phyloP scores from a whole-genome alignment of 2,888 invertebrate genomes.

The Ichneumoninae sp. region DNA sequence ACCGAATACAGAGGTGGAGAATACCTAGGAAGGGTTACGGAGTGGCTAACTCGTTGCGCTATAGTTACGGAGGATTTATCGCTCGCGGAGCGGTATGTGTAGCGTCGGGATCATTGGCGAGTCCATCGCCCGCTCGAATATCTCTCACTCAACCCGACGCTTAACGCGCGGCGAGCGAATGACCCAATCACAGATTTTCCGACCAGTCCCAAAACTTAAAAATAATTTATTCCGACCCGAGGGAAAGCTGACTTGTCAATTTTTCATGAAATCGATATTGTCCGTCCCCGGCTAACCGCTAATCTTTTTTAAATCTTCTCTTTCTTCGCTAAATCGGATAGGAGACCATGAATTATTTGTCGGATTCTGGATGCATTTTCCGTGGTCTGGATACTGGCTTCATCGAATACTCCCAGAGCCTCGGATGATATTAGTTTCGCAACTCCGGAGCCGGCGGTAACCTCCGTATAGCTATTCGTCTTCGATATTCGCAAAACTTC shows the following conservation, averaged over 20 bases:
- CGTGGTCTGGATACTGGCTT: constrained; percentile 33
- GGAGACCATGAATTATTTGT: constrained; percentile 43
- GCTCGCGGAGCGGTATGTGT: constrained; percentile 34
- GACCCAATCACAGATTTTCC: constrained; percentile 9
- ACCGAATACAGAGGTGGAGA: constrained; percentile 11
- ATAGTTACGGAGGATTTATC: constrained; percentile 56
- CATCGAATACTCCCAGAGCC: constrained; percentile 31
- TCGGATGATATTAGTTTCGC: constrained; percentile 61
- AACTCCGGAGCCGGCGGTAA: constrained; percentile 19
- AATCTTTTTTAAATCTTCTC: not conserved
- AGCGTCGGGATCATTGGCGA: constrained; percentile 55
- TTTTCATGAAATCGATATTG: constrained; percentile 41
- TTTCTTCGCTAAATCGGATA: not conserved
- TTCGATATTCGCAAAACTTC: constrained; percentile 59
- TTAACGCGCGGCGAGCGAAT: not conserved
- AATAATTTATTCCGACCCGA: constrained; percentile 37
- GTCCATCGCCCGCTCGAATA: too few relatives aligned
- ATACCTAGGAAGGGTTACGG: constrained; percentile 19
- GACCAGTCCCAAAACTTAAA: constrained; percentile 21
- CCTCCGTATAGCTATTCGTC: not conserved
- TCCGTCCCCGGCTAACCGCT: not conserved
- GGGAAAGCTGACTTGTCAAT: constrained; percentile 27
- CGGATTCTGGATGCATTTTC: constrained; percentile 14
- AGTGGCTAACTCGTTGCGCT: constrained; percentile 36
- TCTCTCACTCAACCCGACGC: not conserved